phyloP scores from a whole-genome alignment of 2,113 vertebrate species.

The Onychostruthus taczanowskii region DNA sequence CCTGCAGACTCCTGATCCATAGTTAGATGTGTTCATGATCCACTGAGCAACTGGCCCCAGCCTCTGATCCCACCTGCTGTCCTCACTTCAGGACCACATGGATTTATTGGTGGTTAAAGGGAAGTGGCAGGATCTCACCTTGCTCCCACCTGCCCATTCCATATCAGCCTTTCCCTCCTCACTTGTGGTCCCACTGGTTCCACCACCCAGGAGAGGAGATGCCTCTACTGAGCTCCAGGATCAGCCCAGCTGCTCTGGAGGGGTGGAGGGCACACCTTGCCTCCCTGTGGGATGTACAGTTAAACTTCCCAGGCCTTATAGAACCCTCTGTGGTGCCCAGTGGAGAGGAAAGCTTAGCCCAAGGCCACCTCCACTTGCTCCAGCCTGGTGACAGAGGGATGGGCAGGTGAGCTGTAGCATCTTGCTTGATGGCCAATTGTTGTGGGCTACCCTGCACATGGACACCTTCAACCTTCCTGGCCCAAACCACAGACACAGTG shows the following conservation, averaged over 20 bases:
- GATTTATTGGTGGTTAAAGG: neutral
- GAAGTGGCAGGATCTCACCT: neutral
- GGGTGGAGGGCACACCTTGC: neutral
- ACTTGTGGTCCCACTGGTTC: neutral
- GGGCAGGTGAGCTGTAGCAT: neutral
- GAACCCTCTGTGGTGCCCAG: neutral
- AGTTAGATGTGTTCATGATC: conserved; percentile 34
- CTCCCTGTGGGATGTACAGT: too few relatives aligned
- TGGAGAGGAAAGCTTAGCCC: neutral
- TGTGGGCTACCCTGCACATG: neutral
- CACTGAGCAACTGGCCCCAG: conserved; percentile 29
- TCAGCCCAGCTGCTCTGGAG: neutral
- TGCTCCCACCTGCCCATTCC: neutral
- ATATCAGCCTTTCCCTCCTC: neutral
- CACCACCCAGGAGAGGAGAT: neutral
- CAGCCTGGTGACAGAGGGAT: neutral
- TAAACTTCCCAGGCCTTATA: neutral
- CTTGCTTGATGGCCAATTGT: neutral
- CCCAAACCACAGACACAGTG: neutral
- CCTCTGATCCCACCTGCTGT: neutral
- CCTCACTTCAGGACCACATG: neutral
- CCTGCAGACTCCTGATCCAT: conserved; percentile 62
- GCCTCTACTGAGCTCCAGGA: too few relatives aligned
- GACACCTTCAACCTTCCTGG: neutral
- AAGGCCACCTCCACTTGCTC: neutral